phyloP scores from a whole-genome alignment of 2,888 invertebrate genomes.

The Panzeria rudis region DNA sequence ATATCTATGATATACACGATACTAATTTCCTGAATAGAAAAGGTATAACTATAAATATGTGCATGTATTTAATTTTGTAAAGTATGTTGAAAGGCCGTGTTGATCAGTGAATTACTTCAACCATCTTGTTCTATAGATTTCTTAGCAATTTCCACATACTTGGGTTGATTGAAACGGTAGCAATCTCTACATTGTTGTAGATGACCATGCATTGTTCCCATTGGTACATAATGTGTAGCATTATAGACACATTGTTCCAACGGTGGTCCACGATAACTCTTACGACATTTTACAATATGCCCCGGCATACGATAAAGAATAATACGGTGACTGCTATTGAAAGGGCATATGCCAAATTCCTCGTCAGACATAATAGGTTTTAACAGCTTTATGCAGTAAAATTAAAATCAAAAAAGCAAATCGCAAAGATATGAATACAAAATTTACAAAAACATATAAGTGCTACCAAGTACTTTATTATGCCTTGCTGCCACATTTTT shows the following conservation, averaged over 20 bases:
- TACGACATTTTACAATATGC: constrained; percentile 78
- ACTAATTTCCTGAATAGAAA: background rate
- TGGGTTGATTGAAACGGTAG: constrained; percentile 72
- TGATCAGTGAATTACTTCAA: background rate
- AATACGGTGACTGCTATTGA: constrained; percentile 75
- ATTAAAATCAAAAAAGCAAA: background rate
- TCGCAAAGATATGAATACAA: background rate
- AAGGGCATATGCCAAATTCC: constrained; percentile 76
- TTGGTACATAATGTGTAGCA: constrained; percentile 80
- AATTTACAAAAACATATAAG: no score
- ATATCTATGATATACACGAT: background rate
- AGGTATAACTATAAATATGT: background rate
- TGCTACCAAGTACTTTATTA: no score
- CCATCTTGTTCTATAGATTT: constrained; percentile 30
- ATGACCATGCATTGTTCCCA: constrained; percentile 77
- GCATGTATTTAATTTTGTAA: background rate
- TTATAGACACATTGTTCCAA: constrained; percentile 80
- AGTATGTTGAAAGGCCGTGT: background rate
- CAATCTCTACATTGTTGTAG: constrained; percentile 77
- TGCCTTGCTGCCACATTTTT: background rate
- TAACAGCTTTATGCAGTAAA: background rate
- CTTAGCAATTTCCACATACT: constrained; percentile 72
- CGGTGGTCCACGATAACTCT: constrained; percentile 77
- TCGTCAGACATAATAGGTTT: constrained; percentile 67
- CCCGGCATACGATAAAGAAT: constrained; percentile 76